Evolutionary conservation across 2,888 invertebrate species (phyloP).

Genomic region (Lepidocyrtoides sp.): DNA sequence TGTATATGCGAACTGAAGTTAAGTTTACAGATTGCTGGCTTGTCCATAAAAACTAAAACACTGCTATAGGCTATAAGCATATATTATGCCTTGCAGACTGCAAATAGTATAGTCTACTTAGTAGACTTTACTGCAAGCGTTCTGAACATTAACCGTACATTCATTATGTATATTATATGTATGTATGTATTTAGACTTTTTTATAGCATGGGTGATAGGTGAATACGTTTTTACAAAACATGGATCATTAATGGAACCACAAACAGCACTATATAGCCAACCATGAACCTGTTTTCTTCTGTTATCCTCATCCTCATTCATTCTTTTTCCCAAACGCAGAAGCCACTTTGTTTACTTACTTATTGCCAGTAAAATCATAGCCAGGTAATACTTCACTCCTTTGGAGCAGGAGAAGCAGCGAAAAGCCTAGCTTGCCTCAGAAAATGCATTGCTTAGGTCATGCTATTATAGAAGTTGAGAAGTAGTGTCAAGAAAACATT

Average conservation of each 20-base stretch:
- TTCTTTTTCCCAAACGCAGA: constrained; percentile 7
- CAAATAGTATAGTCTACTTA: constrained; percentile 4
- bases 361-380: neutral
- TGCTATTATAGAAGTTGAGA: neutral
- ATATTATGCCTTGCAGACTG: too few relatives aligned
- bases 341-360: constrained; percentile 34
- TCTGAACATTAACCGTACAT: neutral
- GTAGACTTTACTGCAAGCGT: too few relatives aligned
- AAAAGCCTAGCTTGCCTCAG: neutral
- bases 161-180: neutral
- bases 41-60: too few relatives aligned
- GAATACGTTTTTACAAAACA: neutral
- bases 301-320: constrained; percentile 34
- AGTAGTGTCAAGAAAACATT: neutral
- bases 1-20: too few relatives aligned
- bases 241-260: constrained; percentile 3
- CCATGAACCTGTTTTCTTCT: constrained; percentile 19
- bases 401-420: neutral
- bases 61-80: too few relatives aligned
- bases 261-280: neutral
- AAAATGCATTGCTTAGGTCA: constrained; percentile 38
- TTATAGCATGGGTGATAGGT: neutral
- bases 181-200: neutral
- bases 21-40: too few relatives aligned
- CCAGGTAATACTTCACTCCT: constrained; percentile 15